A percentile compares a stretch with the other conserved stretches of the same genome.
Evolutionary conservation across 92 coral and sea anemone species (phyloP).

Genomic region (Chrysogorgia sp.): DNA sequence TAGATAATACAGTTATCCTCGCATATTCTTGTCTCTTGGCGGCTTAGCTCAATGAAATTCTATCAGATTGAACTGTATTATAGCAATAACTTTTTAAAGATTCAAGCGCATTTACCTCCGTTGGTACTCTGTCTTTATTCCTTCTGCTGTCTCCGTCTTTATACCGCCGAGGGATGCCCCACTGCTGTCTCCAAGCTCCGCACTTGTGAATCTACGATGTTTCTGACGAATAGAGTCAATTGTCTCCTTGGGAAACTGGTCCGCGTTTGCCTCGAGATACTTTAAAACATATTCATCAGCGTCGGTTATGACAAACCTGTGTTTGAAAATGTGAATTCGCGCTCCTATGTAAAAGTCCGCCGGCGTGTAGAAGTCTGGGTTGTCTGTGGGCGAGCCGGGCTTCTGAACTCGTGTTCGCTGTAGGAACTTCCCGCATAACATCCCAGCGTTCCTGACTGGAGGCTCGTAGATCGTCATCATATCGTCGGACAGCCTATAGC

Average conservation of each 20-base stretch:
- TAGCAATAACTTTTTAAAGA: neutral
- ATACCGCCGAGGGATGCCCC: neutral
- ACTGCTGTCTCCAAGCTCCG: constrained; percentile 52
- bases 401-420: constrained; percentile 94
- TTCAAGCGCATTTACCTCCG: constrained; percentile 69
- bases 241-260: constrained; percentile 81
- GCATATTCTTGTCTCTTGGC: neutral
- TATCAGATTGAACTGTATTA: neutral
- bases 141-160: constrained; percentile 57
- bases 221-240: constrained; percentile 93
- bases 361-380: constrained; percentile 95
- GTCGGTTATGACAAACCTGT: constrained; percentile 84
- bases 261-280: constrained; percentile 92
- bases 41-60: no score
- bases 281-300: constrained; percentile 96
- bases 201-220: constrained; percentile 74
- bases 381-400: constrained; percentile 94
- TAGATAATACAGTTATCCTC: no score
- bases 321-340: constrained; percentile 85
- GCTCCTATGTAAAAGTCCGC: constrained; percentile 96
- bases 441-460: constrained; percentile 97
- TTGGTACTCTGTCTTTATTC: constrained; percentile 93
- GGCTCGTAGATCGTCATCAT: constrained; percentile 98
- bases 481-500: constrained; percentile 92
- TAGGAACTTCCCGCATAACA: constrained; percentile 95